Percentiles rank a stretch among this genome's conserved stretches.
Conservation (phyloP, 1,140 invertebrate genomes). For the Eriocheir sinensis region DNA sequence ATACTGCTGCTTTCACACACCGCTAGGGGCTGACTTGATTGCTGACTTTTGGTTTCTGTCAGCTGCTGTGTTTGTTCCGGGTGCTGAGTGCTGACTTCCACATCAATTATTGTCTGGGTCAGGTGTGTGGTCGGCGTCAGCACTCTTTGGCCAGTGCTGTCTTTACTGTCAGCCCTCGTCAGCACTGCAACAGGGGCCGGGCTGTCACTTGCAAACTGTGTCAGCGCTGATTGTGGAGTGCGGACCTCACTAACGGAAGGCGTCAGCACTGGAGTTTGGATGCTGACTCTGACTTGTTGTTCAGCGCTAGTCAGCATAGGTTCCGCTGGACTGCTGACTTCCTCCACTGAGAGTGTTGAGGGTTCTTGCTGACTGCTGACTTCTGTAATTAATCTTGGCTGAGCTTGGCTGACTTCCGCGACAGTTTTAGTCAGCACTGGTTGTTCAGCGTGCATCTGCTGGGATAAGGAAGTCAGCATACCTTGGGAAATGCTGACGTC, state of each 20-base stretch:
- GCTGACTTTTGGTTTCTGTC: neutral
- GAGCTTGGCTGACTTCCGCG: neutral
- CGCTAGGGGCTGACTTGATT: neutral
- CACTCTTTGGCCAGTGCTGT: neutral
- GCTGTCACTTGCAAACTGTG: neutral
- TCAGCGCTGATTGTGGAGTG: neutral
- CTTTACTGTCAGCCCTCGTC: neutral
- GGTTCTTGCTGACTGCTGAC: neutral
- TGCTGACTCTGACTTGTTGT: neutral
- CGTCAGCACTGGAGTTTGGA: neutral
- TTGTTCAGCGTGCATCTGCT: neutral
- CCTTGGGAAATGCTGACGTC: neutral
- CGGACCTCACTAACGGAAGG: neutral
- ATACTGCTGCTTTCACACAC: neutral
- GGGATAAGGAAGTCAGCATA: neutral
- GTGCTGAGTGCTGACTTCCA: neutral
- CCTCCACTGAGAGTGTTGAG: neutral
- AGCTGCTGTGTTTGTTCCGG: neutral
- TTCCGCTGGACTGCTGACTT: neutral
- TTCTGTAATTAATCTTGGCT: neutral
- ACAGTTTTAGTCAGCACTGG: neutral
- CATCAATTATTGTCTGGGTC: neutral
- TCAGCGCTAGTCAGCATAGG: neutral
- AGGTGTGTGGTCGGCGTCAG: neutral
- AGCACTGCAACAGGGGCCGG: neutral